Conservation (phyloP, 2,113 vertebrate species). For the Sceloporus tristichus region DNA sequence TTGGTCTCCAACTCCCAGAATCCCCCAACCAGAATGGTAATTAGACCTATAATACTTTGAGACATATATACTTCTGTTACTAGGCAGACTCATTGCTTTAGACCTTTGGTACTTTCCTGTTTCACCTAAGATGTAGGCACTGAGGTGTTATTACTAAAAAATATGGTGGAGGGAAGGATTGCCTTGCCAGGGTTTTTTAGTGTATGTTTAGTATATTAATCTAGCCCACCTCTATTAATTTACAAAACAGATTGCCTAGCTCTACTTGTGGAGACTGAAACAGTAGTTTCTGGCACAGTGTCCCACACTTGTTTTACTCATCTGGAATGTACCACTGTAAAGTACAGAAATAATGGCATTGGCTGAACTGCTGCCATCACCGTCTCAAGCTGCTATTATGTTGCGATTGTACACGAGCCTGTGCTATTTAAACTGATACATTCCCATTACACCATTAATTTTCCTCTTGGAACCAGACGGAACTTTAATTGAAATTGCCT, state of each 20-base stretch:
- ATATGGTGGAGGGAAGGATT: background rate
- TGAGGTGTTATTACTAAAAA: background rate
- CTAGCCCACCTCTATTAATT: background rate
- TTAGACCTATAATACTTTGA: too few species aligned
- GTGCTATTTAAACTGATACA: conserved; percentile 51
- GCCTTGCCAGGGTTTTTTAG: background rate
- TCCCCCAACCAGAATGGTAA: too few species aligned
- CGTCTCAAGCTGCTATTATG: conserved; percentile 4
- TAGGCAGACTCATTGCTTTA: too few species aligned
- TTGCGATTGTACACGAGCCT: conserved; percentile 45
- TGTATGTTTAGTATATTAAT: conserved; percentile 5
- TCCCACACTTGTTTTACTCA: background rate
- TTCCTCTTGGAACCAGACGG: conserved; percentile 54
- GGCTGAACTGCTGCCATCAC: conserved; percentile 1
- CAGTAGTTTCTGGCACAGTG: background rate
- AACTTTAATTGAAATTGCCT: conserved; percentile 53
- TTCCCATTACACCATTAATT: conserved; percentile 47
- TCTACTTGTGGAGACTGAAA: background rate
- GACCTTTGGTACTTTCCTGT: too few species aligned
- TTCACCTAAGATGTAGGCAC: background rate
- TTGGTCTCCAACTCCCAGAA: too few species aligned
- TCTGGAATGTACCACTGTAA: background rate
- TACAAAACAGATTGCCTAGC: background rate
- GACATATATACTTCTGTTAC: too few species aligned
- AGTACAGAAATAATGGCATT: background rate